Base-by-base conservation (phyloP, 1,140 invertebrate genomes). In the Caenorhabditis brenneri region DNA sequence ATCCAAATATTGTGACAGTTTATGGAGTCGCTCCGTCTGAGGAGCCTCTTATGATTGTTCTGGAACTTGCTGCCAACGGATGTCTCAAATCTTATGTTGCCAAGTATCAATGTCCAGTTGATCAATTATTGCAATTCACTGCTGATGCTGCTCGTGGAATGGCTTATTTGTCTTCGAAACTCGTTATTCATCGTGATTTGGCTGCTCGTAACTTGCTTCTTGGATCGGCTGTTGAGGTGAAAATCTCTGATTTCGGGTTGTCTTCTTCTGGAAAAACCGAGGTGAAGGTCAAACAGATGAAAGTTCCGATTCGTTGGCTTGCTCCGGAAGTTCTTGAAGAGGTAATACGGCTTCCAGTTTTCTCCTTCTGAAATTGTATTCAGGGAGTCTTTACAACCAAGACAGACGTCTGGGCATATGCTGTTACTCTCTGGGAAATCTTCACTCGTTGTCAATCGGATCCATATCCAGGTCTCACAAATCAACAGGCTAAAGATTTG, bases 321-420 rank as follows among this genome's bases (percentile, higher is more conserved):
- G 27, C 82, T 0, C 84, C 87, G 33, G 86, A 87, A 78, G 87
- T 87, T 39, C 60, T 85, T 19, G 24, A 29, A 24, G 74, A n/a
- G n/a, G n/a, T n/a, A n/a, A n/a, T n/a, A n/a, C n/a, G n/a, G n/a
- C n/a, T n/a, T n/a, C n/a, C n/a, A n/a, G n/a, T n/a, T n/a, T n/a
- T n/a, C n/a, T n/a, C n/a, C n/a, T n/a, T n/a, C n/a, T n/a, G n/a
- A n/a, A n/a, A n/a, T n/a, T n/a, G n/a, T n/a, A n/a, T n/a, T n/a
- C n/a, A 85, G 91, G 95, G 95, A 36, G 96, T 95, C 93, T 99
- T 98, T 91, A 98, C 96, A n/a, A 95, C 95, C 0, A 91, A 97
- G 1, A 97, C 96, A 92, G 97, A 98, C 92, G 96, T 98, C 22
- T 98, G 97, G 96, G 97, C 96, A 89, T 99, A 96, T 91, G 96